Evolutionary conservation across 2,113 vertebrate species (phyloP).

Genomic region (Anolis sagrei): DNA sequence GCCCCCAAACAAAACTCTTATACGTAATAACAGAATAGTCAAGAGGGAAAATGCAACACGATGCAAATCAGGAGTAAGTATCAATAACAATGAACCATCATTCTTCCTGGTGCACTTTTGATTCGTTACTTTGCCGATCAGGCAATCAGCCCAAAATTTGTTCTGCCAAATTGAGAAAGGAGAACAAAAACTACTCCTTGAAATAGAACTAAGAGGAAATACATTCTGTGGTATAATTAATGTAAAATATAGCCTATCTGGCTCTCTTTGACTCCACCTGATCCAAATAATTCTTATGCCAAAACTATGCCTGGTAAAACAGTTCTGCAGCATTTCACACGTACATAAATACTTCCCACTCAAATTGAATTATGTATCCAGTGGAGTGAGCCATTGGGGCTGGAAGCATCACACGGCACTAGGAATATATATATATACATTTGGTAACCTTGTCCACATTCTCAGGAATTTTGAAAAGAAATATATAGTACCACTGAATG

Average conservation of each 20-base stretch:
- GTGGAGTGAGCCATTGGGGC: too few relatives aligned
- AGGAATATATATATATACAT: too few relatives aligned
- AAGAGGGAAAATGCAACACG: not conserved
- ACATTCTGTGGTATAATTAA: not conserved
- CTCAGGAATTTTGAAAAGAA: too few relatives aligned
- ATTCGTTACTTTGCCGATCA: not conserved
- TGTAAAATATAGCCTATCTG: not conserved
- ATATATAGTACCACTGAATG: too few relatives aligned
- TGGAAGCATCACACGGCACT: too few relatives aligned
- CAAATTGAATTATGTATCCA: too few relatives aligned
- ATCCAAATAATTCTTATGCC: not conserved
- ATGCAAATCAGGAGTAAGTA: not conserved
- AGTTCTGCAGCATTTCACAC: not conserved
- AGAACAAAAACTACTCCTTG: not conserved
- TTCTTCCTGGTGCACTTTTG: not conserved
- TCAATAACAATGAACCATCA: not conserved
- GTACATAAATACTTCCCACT: not conserved
- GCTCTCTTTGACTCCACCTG: not conserved
- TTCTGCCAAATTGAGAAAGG: conserved; percentile 21
- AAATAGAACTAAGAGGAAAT: conserved; percentile 1
- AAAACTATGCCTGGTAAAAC: conserved; percentile 18
- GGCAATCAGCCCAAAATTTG: not conserved
- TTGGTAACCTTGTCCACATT: too few relatives aligned
- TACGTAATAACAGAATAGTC: not conserved
- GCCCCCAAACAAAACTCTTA: not conserved